Evolutionary conservation across 1,140 invertebrate species (phyloP), one percentile per base, ranked within the genome.

Genomic region (Papilio aristodemus): DNA sequence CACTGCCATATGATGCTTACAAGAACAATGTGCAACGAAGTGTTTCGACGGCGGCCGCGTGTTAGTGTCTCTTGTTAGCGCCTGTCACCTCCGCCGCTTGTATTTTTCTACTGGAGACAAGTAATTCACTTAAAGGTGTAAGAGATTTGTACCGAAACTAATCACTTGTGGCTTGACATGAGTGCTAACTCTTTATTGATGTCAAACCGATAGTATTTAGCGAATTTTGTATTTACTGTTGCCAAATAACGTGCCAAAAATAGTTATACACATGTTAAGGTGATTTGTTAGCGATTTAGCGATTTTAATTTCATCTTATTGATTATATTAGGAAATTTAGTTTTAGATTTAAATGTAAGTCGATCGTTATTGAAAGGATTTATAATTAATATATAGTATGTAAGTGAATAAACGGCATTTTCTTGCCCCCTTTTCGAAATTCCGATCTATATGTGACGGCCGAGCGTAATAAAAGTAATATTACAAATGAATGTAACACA

Each of bases 211-310:
- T n/a, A 50, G 50, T 39, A 19, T 22, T 8, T 39, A 64, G 63
- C 38, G 25, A 50, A 11, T 66, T 64, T 27, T 43, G n/a, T 39
- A 50, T 17, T 32, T 22, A 64, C 27, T 27, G 39, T 64, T 66
- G 63, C 63, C 63, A 66, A 66, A 66, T 32, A 41, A 66, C 41
- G 63, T 66, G 63, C 63, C 63, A 66, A 66, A 59, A 37, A 66
- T 66, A 66, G 63, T 66, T 66, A 50, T 66, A 66, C 63, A 66
- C 41, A 50, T 14, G 39, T 66, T 66, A 46, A 36, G 17, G 50
- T 50, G 32, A 50, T 66, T 66, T 66, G 63, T 66, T 66, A 66
- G 63, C 17, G 14, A 50, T 66, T 50, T 66, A 66, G 3, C 43
- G 41, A n/a, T 22, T 19, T 39, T 54, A 22, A 13, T 54, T 54